A percentile compares a stretch with the other conserved stretches of the same genome.
These are phyloP conservation scores for Melikaiella ostensackeni DNA, from an alignment of 2,888 invertebrate genomes.

Conservation along the genomic window DNA sequence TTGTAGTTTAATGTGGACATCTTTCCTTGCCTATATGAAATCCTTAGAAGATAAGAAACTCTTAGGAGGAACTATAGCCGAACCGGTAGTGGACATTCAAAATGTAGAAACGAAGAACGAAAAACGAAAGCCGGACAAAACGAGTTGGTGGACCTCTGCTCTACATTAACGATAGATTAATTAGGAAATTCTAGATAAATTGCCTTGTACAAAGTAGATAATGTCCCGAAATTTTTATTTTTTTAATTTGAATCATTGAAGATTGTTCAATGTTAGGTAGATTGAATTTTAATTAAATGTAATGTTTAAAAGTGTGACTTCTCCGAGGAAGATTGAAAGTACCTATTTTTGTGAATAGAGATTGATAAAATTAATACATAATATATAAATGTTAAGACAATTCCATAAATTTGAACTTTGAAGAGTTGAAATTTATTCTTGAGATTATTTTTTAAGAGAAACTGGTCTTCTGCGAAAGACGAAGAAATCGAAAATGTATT, in stretches of 20 bases:
- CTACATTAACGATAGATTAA: conserved; percentile 17
- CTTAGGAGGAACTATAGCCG: neutral
- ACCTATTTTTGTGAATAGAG: conserved; percentile 1
- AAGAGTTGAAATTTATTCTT: neutral
- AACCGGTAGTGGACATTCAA: conserved; percentile 22
- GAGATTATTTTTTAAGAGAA: neutral
- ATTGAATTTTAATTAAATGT: neutral
- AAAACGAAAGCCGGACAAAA: conserved; percentile 3
- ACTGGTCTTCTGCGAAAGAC: neutral
- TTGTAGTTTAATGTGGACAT: conserved; percentile 87
- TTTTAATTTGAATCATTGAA: neutral
- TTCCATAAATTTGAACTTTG: neutral
- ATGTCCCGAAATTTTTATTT: neutral
- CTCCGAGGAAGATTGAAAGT: conserved; percentile 14
- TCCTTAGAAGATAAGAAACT: conserved; percentile 77
- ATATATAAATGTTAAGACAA: neutral
- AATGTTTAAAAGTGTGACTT: neutral
- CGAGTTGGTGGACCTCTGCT: conserved; percentile 15
- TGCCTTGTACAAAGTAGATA: conserved; percentile 16
- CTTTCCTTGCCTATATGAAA: conserved; percentile 88
- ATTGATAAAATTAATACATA: neutral
- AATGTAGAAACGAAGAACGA: neutral
- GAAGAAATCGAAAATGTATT: neutral
- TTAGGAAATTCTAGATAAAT: conserved; percentile 11
- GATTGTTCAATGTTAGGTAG: neutral